Evolutionary conservation across 2,113 vertebrate species (phyloP).

Genomic region (Coryphaenoides rupestris): DNA sequence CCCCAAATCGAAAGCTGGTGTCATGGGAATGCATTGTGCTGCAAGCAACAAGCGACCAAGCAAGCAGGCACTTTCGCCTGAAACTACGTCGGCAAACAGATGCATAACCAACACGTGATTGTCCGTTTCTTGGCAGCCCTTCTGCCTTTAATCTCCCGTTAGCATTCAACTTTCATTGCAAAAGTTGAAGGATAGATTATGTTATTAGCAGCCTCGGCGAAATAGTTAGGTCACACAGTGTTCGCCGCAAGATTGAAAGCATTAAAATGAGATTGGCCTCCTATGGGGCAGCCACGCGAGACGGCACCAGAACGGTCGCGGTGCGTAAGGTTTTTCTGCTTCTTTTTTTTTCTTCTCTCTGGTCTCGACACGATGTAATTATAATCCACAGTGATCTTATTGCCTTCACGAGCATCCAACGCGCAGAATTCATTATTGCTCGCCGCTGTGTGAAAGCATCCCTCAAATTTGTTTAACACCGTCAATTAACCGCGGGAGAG

Average conservation of each 20-base stretch:
- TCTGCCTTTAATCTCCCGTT: neutral
- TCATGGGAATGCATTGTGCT: neutral
- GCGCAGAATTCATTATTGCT: constrained; percentile 8
- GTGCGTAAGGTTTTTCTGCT: neutral
- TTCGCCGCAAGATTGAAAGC: neutral
- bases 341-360: neutral
- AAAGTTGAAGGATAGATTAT: constrained; percentile 8
- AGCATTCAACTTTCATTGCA: neutral
- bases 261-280: constrained; percentile 13
- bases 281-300: neutral
- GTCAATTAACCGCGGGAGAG: constrained; percentile 8
- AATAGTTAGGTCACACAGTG: neutral
- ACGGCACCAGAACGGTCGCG: neutral
- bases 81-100: neutral
- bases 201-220: constrained; percentile 10
- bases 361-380: constrained; percentile 17
- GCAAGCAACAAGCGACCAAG: too few relatives aligned
- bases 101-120: neutral
- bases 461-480: constrained; percentile 11
- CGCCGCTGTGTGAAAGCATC: constrained; percentile 9
- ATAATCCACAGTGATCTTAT: constrained; percentile 13
- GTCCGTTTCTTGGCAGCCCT: constrained; percentile 1
- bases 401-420: constrained; percentile 17
- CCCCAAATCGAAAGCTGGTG: too few relatives aligned
- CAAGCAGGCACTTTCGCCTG: neutral